A percentile compares a stretch with the other conserved stretches of the same genome.
Evolutionary conservation across 2,888 invertebrate genomes (phyloP).

Genomic region (Pheosia gnoma): DNA sequence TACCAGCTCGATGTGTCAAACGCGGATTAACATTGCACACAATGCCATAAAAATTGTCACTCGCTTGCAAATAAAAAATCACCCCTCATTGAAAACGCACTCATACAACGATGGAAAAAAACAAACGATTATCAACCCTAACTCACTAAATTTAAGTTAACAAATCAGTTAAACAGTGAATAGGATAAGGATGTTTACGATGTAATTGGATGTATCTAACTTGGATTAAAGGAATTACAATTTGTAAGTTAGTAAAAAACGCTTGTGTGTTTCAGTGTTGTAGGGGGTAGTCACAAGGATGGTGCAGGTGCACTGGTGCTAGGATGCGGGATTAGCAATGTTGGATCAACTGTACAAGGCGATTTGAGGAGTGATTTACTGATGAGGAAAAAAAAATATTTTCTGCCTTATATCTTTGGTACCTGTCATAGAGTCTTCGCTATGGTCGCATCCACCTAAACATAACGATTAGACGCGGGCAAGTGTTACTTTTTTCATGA

Average conservation of each 20-base stretch:
- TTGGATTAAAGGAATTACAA: slow-evolving; percentile 82
- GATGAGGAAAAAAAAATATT: slow-evolving; percentile 1
- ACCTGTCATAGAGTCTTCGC: too few relatives aligned
- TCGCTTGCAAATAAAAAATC: slow-evolving; percentile 62
- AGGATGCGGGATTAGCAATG: slow-evolving; percentile 58
- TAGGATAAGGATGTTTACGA: slow-evolving; percentile 57
- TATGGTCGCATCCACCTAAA: too few relatives aligned
- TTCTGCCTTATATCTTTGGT: not conserved
- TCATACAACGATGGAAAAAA: slow-evolving; percentile 19
- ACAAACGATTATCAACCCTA: slow-evolving; percentile 42
- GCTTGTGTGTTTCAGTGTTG: slow-evolving; percentile 41
- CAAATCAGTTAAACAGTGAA: slow-evolving; percentile 18
- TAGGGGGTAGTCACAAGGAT: slow-evolving; percentile 56
- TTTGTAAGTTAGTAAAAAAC: slow-evolving; percentile 79
- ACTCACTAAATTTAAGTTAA: slow-evolving; percentile 1
- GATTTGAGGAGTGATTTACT: slow-evolving; percentile 15
- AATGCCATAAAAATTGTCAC: slow-evolving; percentile 77
- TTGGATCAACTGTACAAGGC: slow-evolving; percentile 36
- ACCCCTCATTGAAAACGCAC: slow-evolving; percentile 52
- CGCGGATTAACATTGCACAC: slow-evolving; percentile 76
- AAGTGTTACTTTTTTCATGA: too few relatives aligned
- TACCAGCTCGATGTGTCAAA: slow-evolving; percentile 75
- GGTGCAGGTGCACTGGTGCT: slow-evolving; percentile 72
- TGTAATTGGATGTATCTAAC: slow-evolving; percentile 81
- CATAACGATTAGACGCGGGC: too few relatives aligned